phyloP scores from a whole-genome alignment of 1,140 invertebrate species.

The Hycleus phaleratus region DNA sequence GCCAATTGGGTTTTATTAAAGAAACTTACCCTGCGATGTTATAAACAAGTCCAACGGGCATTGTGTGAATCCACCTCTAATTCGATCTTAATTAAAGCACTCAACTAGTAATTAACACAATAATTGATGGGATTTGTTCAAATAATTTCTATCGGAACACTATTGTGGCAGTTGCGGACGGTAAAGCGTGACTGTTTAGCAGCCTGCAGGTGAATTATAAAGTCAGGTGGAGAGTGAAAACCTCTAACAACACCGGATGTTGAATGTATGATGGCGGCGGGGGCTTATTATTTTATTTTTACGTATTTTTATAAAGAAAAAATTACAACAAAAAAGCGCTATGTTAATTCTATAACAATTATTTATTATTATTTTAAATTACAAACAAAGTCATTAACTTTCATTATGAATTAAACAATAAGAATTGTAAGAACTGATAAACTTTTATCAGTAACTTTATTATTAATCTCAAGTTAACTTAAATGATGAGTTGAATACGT shows the following conservation, averaged over 20 bases:
- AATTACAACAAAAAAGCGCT: not conserved
- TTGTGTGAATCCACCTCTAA: slow-evolving; percentile 4
- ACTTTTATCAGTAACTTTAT: too few relatives aligned
- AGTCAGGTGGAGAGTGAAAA: slow-evolving; percentile 26
- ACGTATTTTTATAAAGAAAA: slow-evolving; percentile 2
- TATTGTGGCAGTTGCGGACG: slow-evolving; percentile 7
- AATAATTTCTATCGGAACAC: not conserved
- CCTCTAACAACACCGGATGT: slow-evolving; percentile 22
- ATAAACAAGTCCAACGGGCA: slow-evolving; percentile 26
- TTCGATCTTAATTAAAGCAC: too few relatives aligned
- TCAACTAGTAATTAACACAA: too few relatives aligned
- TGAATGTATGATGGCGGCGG: slow-evolving; percentile 18
- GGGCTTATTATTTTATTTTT: slow-evolving; percentile 1
- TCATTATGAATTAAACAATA: too few relatives aligned
- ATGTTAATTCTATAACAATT: not conserved
- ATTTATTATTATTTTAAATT: not conserved
- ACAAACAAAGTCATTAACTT: not conserved
- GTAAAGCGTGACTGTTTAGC: slow-evolving; percentile 15
- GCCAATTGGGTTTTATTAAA: too few relatives aligned
- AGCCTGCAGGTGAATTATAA: slow-evolving; percentile 25
- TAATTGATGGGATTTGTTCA: not conserved
- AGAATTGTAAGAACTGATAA: too few relatives aligned
- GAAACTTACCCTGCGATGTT: slow-evolving; percentile 15
- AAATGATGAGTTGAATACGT: too few relatives aligned
- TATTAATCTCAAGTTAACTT: too few relatives aligned